Evolutionary conservation across 2,888 invertebrate species (phyloP), one percentile per base, ranked within the genome.

Genomic region (Copidosoma aretas): DNA sequence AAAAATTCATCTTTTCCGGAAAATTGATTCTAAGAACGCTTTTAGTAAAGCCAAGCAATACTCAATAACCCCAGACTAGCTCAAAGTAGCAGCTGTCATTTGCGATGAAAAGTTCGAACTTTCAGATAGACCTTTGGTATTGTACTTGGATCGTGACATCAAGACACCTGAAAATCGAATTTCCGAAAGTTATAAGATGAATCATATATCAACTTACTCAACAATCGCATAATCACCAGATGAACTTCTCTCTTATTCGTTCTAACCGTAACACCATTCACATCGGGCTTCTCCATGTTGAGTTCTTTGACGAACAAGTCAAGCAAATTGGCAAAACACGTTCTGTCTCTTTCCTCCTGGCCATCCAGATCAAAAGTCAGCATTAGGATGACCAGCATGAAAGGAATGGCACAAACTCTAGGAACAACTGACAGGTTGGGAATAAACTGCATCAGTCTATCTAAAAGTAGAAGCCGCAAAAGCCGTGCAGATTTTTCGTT

Each of bases 361-460:
- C 93, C 92, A 83, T 96, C 95, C 32, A 97, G 87, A 83, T 97
- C 96, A 12, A 92, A 91, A 0, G 94, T 94, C 64, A 97, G 85
- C 92, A 96, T 95, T 14, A 96, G 87, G 4, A 97, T 88, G 24
- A 93, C 94, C 89, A 97, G 97, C 82, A 97, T 91, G 79, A 94
- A 94, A 0, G 97, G 97, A 80, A 97, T 94, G 22, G 93, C 91
- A 71, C 94, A 87, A 10, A 94, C 90, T 1, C 97, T 97, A 24
- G 93, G 93, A 72, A 93, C 89, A 58, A 89, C 86, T 74, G 91
- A 88, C 64, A 97, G 85, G 60, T 90, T 88, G 0, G 93, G 92
- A 75, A 97, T 86, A 74, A 93, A 91, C 69, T 91, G 90, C 60
- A 94, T 88, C 54, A 95, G 88, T 72, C 90, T 89, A 63, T 93